Percentiles rank a stretch among this genome's conserved stretches.
Evolutionary conservation across 2,888 invertebrate genomes (phyloP).

Genomic region (Drosophila parthenogenetica): DNA sequence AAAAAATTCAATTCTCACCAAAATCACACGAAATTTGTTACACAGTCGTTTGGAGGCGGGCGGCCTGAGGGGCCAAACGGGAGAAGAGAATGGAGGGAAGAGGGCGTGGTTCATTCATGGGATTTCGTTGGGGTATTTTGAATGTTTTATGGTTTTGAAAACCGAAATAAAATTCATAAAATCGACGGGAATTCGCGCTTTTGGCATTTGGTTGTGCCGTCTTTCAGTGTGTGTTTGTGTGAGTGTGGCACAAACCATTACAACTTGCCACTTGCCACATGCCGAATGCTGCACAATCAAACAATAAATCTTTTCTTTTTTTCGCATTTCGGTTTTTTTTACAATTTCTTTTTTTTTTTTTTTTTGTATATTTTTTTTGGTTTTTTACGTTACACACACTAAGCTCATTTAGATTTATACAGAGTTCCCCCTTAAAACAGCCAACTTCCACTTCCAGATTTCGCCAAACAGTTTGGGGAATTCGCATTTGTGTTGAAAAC

Average conservation of each 20-base stretch:
- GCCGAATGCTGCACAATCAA: conserved; percentile 67
- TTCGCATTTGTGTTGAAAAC: conserved; percentile 66
- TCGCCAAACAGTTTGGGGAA: conserved; percentile 56
- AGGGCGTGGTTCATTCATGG: conserved; percentile 1
- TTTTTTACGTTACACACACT: conserved; percentile 56
- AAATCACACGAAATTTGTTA: conserved; percentile 71
- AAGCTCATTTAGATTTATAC: conserved; percentile 80
- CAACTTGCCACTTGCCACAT: conserved; percentile 38
- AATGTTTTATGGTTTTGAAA: conserved; percentile 75
- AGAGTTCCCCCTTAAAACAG: conserved; percentile 15
- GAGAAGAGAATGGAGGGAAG: not conserved
- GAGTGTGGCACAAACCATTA: conserved; percentile 22
- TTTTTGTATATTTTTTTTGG: conserved; percentile 30
- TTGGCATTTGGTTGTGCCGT: conserved; percentile 15
- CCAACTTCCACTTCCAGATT: not conserved
- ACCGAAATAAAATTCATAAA: conserved; percentile 74
- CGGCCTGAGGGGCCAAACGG: not conserved
- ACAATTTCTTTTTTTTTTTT: conserved; percentile 18
- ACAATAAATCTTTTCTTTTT: conserved; percentile 69
- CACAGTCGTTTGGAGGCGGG: conserved; percentile 13
- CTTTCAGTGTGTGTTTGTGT: conserved; percentile 3
- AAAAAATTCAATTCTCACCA: conserved; percentile 65
- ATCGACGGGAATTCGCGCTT: conserved; percentile 64
- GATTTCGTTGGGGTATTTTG: conserved; percentile 61
- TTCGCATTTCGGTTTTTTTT: not conserved